Evolutionary conservation across 1,140 invertebrate species (phyloP).

Genomic region (Lepidurus packardi): DNA sequence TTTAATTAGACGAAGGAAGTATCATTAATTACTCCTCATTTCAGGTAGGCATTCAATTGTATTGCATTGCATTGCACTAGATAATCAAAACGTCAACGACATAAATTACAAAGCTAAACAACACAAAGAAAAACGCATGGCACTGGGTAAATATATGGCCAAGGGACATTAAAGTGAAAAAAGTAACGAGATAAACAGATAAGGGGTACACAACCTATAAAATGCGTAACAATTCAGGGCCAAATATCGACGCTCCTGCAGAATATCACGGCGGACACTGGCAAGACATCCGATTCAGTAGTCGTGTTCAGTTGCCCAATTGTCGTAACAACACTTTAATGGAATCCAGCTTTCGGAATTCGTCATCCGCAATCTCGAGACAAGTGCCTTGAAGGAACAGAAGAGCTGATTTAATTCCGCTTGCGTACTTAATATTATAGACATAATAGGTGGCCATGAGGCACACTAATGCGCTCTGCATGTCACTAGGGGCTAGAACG

Average conservation of each 20-base stretch:
- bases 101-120: not conserved
- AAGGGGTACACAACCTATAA: not conserved
- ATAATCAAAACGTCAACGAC: not conserved
- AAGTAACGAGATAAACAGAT: not conserved
- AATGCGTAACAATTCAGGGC: not conserved
- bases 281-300: not conserved
- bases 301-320: not conserved
- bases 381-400: slow-evolving; percentile 4
- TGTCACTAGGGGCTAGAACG: not conserved
- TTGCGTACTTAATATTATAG: not conserved
- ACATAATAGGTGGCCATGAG: slow-evolving; percentile 1
- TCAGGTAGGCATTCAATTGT: not conserved
- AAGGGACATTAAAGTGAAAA: not conserved
- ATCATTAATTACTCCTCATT: not conserved
- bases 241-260: not conserved
- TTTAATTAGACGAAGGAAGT: not conserved
- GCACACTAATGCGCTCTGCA: not conserved
- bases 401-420: not conserved
- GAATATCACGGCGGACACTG: not conserved
- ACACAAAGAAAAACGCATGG: not conserved
- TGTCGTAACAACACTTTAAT: slow-evolving; percentile 6
- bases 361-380: not conserved
- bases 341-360: not conserved
- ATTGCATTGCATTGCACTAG: not conserved
- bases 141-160: not conserved